phyloP scores from a whole-genome alignment of 2,797 vertebrate species.

The Esox lucius region DNA sequence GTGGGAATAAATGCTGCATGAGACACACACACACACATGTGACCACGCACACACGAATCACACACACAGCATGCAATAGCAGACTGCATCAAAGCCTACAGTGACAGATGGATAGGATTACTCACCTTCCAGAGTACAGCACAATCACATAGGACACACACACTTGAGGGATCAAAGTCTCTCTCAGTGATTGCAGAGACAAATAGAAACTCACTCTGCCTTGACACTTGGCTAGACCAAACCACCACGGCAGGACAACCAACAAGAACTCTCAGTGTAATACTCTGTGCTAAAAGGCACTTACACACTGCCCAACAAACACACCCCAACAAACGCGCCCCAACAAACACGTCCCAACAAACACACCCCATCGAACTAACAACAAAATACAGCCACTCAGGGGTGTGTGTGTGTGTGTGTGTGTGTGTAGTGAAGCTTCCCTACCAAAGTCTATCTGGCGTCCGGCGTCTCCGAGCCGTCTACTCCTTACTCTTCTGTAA shows the following conservation, averaged over 20 bases:
- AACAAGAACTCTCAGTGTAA: background rate
- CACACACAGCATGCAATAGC: background rate
- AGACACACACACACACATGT: background rate
- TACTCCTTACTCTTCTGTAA: slow-evolving; percentile 1
- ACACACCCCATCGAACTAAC: too few relatives aligned
- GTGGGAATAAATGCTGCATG: slow-evolving; percentile 6
- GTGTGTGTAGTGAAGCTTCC: slow-evolving; percentile 11
- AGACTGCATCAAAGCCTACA: slow-evolving; percentile 14
- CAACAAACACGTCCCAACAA: background rate
- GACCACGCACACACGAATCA: background rate
- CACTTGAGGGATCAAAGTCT: background rate
- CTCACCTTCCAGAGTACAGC: slow-evolving; percentile 9
- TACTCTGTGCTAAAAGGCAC: background rate
- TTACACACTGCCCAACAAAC: background rate
- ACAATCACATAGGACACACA: background rate
- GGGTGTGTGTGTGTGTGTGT: slow-evolving; percentile 1
- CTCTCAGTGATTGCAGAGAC: background rate
- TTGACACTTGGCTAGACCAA: background rate
- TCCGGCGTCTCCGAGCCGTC: slow-evolving; percentile 16
- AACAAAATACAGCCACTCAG: too few relatives aligned
- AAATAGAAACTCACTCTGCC: background rate
- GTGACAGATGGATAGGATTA: slow-evolving; percentile 15
- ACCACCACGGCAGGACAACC: background rate
- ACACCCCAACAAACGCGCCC: background rate
- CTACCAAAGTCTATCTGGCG: slow-evolving; percentile 21